Base-by-base conservation (phyloP, 2,888 invertebrate species). In the Cephonodes hylas region DNA sequence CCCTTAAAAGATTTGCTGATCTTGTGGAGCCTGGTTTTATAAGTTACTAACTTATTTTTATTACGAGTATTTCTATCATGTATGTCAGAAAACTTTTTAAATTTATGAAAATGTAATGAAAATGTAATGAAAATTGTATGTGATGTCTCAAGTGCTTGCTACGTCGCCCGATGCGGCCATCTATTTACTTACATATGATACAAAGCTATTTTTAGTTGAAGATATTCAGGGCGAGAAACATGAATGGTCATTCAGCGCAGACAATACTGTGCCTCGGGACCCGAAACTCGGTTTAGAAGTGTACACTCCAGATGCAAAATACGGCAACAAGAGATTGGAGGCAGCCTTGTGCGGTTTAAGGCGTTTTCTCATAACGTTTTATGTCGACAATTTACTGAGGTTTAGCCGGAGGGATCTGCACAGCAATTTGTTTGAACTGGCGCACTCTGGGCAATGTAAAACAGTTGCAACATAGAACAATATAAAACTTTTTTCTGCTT, bases 301-400 rank as follows among this genome's bases (percentile, higher is more conserved):
- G 72, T 77, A 77, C 66, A 76, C 77, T 81, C 68, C 70, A 76
- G 72, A 83, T 85, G 79, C 77, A 83, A 84, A 86, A 80, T 81
- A 79, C 74, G 31, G 53, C 53, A 76, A 73, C 78, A 73, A 77
- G 79, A 80, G 79, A 80, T 81, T 76, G 77, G 77, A 76, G 74
- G 72, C 76, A 77, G 75, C 72, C 80, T 79, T 76, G 76, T 77
- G 80, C 73, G 77, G 79, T 79, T 74, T 80, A 79, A 81, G 80
- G 77, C 79, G 79, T 81, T 81, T 82, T 82, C 84, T 86, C 84
- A 83, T 85, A 85, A 84, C 81, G 77, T 82, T 86, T 86, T 87
- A 83, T 85, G 84, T 81, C 80, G 81, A 85, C 84, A 83, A 81
- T 86, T 84, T 84, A 81, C 85, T 75, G 75, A 77, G 81, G 75